Evolutionary conservation across 2,113 vertebrate species (phyloP).

Genomic region (Pogonocichla stellata): DNA sequence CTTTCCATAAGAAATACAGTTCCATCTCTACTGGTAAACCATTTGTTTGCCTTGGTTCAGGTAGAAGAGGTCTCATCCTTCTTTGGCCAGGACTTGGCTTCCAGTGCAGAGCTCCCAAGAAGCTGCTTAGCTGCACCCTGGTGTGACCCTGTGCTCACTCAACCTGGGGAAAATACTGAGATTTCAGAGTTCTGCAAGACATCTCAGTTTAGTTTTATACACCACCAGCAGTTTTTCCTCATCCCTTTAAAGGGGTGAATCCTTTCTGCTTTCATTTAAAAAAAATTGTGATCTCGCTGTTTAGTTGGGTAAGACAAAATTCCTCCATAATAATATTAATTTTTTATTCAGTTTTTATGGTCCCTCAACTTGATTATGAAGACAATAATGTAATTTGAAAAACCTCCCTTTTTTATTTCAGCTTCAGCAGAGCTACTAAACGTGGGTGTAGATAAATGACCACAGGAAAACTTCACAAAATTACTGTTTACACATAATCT

Average conservation of each 20-base stretch:
- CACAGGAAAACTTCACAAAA: constrained; percentile 84
- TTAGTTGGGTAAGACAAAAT: constrained; percentile 59
- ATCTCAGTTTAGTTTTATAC: neutral
- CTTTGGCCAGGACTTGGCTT: neutral
- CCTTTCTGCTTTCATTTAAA: constrained; percentile 68
- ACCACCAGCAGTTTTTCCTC: neutral
- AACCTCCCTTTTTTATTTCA: constrained; percentile 45
- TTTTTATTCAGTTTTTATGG: constrained; percentile 76
- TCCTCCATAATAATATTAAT: constrained; percentile 73
- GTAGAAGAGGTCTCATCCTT: neutral
- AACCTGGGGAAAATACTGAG: neutral
- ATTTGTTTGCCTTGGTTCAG: neutral
- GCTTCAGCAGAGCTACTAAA: constrained; percentile 71
- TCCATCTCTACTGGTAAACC: neutral
- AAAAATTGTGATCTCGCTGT: constrained; percentile 23
- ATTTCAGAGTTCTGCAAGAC: neutral
- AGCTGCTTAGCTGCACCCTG: neutral
- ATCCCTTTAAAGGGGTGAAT: neutral
- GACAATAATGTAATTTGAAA: constrained; percentile 79
- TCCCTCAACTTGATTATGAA: constrained; percentile 77
- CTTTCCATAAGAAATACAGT: neutral
- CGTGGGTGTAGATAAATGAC: constrained; percentile 82
- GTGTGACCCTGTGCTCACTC: neutral
- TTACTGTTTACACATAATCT: constrained; percentile 85
- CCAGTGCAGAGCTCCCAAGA: neutral